Base-by-base conservation (phyloP, 2,113 vertebrate species). In the Psilopsiagon aurifrons region DNA sequence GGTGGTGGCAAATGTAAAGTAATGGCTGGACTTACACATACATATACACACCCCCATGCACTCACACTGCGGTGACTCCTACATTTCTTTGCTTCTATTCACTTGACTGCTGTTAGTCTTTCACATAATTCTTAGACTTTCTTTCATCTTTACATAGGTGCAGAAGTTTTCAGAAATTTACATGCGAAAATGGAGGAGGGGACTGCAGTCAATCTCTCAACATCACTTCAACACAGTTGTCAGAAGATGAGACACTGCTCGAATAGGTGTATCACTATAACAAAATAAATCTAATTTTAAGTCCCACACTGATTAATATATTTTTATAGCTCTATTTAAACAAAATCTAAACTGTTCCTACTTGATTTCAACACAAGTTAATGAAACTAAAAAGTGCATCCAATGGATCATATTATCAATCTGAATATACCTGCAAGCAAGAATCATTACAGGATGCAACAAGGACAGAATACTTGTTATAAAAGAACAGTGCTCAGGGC, bases 231-330 rank as follows among this genome's bases (percentile, higher is more conserved):
- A 47, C 28, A 37, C 22, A 35, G 43, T 7, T 91, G 62, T 78
- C 87, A 84, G 33, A 92, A 83, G 83, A 69, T 57, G 33, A 75
- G 33, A 78, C 77, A 92, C 46, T 11, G 28, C 47, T 75, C 55
- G 68, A 81, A 46, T 0, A 91, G 37, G 86, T 41, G 10, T 41
- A 62, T 55, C 66, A 68, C 29, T 33, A 0, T 10, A 71, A 59
- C 7, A 62, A n/a, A 94, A 87, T 35, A 80, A 43, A 86, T 73
- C 11, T 37, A 17, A 79, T 44, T 85, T 77, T 68, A 63, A 76
- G 28, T 76, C 17, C 6, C 15, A 55, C 15, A 29, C 25, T 35
- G 41, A 88, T 81, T 52, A 86, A 62, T 52, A 44, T 8, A 39
- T 37, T 62, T 62, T 57, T 54, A 46, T 18, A 88, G n/a, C 15